These are phyloP conservation scores for Sycophila sp. DNA, from an alignment of 1,140 invertebrate genomes.

Conservation along the genomic window DNA sequence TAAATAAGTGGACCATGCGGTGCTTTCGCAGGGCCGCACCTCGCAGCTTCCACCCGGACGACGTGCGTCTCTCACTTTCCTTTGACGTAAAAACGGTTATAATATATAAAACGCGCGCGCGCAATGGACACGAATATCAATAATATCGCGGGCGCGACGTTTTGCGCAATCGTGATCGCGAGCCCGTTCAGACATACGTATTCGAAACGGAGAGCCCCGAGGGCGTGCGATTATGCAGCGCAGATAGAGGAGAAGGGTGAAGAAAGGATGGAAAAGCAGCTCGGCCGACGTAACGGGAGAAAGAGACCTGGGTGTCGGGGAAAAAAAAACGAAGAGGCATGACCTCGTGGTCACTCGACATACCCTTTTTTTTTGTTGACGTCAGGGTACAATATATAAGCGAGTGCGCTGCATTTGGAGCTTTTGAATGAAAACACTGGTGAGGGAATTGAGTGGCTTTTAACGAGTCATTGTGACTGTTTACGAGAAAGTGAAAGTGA, in stretches of 20 bases:
- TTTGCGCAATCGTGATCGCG: constrained; percentile 7
- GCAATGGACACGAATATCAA: constrained; percentile 20
- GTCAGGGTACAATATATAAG: too few relatives aligned
- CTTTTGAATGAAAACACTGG: neutral
- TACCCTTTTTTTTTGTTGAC: too few relatives aligned
- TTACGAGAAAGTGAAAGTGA: constrained; percentile 18
- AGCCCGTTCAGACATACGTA: too few relatives aligned
- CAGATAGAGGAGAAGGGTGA: too few relatives aligned
- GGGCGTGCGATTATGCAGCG: too few relatives aligned
- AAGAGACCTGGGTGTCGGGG: neutral
- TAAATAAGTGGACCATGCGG: neutral
- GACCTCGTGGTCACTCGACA: too few relatives aligned
- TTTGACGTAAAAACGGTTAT: constrained; percentile 35
- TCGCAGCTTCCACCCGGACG: neutral
- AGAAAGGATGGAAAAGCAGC: too few relatives aligned
- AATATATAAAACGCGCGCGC: constrained; percentile 22
- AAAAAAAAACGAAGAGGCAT: neutral
- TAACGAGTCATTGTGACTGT: neutral
- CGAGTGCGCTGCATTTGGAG: too few relatives aligned
- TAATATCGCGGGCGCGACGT: constrained; percentile 12
- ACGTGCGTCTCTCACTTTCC: neutral
- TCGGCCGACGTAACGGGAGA: neutral
- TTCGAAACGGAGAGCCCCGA: too few relatives aligned
- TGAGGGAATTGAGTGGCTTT: neutral
- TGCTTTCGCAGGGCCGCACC: neutral